Percentiles rank a stretch among this genome's conserved stretches.
These are phyloP conservation scores for Cydia amplana DNA, from an alignment of 1,140 invertebrate species.

Conservation along the genomic window DNA sequence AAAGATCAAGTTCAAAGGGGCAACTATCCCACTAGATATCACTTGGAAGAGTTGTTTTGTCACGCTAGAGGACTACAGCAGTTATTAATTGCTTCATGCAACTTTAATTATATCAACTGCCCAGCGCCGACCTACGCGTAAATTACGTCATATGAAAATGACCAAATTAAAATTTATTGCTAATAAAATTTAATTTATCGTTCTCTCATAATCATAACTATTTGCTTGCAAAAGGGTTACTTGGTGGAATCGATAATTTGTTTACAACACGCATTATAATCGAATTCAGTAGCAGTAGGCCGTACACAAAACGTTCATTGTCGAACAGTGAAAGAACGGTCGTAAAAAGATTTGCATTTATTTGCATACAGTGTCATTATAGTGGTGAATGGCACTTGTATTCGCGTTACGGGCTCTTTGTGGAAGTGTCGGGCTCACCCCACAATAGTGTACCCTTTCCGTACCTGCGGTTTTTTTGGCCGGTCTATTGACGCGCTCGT, in stretches of 20 bases:
- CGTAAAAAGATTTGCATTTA: constrained; percentile 65
- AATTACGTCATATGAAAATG: constrained; percentile 28
- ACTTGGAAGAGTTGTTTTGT: constrained; percentile 22
- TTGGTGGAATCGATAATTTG: constrained; percentile 43
- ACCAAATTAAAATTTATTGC: constrained; percentile 17
- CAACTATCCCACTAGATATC: constrained; percentile 39
- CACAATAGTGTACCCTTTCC: constrained; percentile 52
- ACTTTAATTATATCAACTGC: constrained; percentile 15
- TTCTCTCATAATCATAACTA: not conserved
- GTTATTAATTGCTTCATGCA: constrained; percentile 20
- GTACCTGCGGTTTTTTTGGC: constrained; percentile 68
- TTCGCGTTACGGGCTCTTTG: constrained; percentile 47
- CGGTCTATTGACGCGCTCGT: constrained; percentile 52
- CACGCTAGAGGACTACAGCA: not conserved
- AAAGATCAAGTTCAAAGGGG: constrained; percentile 75
- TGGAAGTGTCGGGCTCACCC: constrained; percentile 33
- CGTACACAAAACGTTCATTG: constrained; percentile 51
- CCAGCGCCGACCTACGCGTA: not conserved
- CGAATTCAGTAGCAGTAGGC: constrained; percentile 55
- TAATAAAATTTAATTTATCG: constrained; percentile 29
- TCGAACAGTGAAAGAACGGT: constrained; percentile 44
- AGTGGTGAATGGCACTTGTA: constrained; percentile 53
- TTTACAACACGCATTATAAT: constrained; percentile 58
- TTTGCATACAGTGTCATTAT: constrained; percentile 65
- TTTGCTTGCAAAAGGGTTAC: constrained; percentile 21